A percentile compares a stretch with the other conserved stretches of the same genome.
These are phyloP conservation scores for Phrynosoma blainvillii DNA, from an alignment of 2,113 vertebrate genomes.

Conservation along the genomic window DNA sequence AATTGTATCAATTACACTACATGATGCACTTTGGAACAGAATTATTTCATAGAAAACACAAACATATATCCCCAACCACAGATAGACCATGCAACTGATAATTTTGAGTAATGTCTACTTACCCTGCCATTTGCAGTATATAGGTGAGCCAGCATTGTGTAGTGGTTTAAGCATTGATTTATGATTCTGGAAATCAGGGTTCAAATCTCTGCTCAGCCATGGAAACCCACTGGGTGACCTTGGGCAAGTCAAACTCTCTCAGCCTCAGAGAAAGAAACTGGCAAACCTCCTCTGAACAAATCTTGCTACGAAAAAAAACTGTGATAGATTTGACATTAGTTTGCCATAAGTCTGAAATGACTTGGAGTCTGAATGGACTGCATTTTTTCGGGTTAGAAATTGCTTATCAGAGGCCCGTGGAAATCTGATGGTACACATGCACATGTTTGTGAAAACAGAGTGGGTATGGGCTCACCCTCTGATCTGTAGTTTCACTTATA, in stretches of 20 bases:
- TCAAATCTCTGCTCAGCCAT: no score
- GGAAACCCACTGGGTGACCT: no score
- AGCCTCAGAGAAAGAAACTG: no score
- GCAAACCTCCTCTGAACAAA: no score
- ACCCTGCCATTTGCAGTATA: no score
- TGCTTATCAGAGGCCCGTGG: background rate
- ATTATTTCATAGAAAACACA: slow-evolving; percentile 53
- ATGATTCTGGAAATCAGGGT: no score
- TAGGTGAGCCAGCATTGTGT: background rate
- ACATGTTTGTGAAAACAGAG: background rate
- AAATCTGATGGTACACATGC: background rate
- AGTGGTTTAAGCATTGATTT: no score
- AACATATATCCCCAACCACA: slow-evolving; percentile 55
- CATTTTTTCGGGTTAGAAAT: background rate
- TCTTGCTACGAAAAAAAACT: no score
- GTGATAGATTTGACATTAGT: no score
- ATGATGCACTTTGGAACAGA: slow-evolving; percentile 17
- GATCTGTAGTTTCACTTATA: background rate
- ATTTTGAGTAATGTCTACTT: background rate
- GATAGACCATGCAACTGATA: background rate
- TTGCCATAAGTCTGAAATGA: no score
- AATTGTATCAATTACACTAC: slow-evolving; percentile 26
- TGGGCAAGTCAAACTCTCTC: no score
- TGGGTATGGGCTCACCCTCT: background rate
- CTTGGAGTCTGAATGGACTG: background rate